Conservation (phyloP, 2,888 invertebrate genomes). For the Patella pellucida region DNA sequence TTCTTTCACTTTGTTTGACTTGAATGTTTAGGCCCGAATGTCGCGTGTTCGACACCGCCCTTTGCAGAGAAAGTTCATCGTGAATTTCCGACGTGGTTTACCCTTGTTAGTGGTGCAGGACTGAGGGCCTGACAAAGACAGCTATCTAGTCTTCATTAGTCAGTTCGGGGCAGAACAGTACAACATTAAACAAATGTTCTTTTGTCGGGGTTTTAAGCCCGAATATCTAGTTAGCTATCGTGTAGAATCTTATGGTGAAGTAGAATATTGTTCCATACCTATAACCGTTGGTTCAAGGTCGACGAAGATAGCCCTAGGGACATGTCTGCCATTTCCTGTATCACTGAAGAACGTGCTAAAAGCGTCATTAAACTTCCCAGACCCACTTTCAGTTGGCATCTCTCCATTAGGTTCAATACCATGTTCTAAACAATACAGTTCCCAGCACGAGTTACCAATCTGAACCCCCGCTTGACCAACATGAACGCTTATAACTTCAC, state of each 20-base stretch:
- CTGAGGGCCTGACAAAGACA: too few relatives aligned
- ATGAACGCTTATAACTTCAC: slow-evolving; percentile 73
- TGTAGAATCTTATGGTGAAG: too few relatives aligned
- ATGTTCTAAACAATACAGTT: slow-evolving; percentile 75
- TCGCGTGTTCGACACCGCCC: too few relatives aligned
- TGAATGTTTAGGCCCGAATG: too few relatives aligned
- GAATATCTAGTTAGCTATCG: background rate
- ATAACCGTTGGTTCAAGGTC: slow-evolving; percentile 97
- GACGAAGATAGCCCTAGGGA: slow-evolving; percentile 91
- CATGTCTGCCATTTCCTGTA: slow-evolving; percentile 95
- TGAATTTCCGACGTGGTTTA: too few relatives aligned
- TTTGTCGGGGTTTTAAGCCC: background rate
- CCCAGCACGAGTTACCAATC: slow-evolving; percentile 76
- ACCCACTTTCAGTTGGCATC: slow-evolving; percentile 86
- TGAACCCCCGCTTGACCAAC: slow-evolving; percentile 74
- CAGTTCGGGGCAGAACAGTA: too few relatives aligned
- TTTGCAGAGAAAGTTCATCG: too few relatives aligned
- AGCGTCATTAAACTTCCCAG: slow-evolving; percentile 80
- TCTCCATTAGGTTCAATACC: slow-evolving; percentile 74
- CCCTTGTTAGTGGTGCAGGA: too few relatives aligned
- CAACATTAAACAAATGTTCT: too few relatives aligned
- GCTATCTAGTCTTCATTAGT: too few relatives aligned
- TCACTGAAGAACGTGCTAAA: slow-evolving; percentile 86
- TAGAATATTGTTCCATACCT: slow-evolving; percentile 73
- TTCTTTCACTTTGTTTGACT: too few relatives aligned